phyloP scores from a whole-genome alignment of 2,888 invertebrate genomes.

The Eupithecia tripunctaria region DNA sequence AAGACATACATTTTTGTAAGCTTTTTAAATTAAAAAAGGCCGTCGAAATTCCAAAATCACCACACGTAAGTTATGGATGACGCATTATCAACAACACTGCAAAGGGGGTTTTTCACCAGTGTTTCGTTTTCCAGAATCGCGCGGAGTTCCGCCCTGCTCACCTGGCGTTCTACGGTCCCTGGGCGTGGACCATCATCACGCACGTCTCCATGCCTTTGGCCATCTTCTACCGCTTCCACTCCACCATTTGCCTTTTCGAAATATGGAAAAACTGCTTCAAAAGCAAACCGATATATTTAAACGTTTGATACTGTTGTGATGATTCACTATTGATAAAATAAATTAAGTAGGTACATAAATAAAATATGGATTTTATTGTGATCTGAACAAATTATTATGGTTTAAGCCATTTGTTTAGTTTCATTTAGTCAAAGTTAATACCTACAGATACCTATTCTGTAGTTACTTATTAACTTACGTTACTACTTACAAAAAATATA shows the following conservation, averaged over 20 bases:
- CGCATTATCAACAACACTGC: not conserved
- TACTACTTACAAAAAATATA: no score
- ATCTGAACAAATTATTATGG: not conserved
- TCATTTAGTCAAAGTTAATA: no score
- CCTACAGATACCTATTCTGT: no score
- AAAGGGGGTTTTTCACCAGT: not conserved
- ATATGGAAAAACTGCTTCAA: conserved; percentile 97
- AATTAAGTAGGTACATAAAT: not conserved
- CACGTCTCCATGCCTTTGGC: conserved; percentile 95
- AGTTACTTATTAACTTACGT: no score
- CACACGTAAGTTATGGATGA: no score
- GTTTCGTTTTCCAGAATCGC: conserved; percentile 83
- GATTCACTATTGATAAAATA: no score
- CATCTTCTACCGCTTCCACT: conserved; percentile 95
- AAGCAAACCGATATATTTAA: conserved; percentile 81
- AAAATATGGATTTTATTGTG: not conserved
- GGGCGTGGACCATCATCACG: conserved; percentile 96
- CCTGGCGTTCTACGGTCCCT: conserved; percentile 91
- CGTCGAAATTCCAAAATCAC: no score
- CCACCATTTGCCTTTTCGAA: conserved; percentile 95
- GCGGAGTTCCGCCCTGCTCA: conserved; percentile 93
- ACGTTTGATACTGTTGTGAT: conserved; percentile 54
- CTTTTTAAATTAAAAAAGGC: no score
- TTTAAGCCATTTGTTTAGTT: no score
- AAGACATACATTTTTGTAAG: no score